phyloP scores from a whole-genome alignment of 53 echinoderm and acorn worm genomes.

The Hippasteria phrygiana region DNA sequence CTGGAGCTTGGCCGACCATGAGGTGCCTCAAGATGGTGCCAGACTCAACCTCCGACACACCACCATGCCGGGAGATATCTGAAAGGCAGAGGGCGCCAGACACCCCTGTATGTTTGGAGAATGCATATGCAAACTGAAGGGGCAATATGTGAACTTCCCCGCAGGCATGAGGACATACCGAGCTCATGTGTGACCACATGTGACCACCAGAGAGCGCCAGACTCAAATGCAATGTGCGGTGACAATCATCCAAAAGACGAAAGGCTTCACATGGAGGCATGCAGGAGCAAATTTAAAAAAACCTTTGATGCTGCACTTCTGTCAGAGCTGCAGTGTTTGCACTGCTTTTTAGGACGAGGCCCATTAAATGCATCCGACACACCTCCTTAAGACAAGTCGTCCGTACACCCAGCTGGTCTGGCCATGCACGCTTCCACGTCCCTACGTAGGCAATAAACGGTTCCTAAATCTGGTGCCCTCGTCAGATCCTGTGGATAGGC shows the following conservation, averaged over 20 bases:
- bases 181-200: background rate
- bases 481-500: too few relatives aligned
- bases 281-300: background rate
- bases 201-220: background rate
- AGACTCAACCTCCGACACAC: background rate
- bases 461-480: background rate
- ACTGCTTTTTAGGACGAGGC: background rate
- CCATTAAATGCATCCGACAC: background rate
- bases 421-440: background rate
- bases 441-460: background rate
- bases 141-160: background rate
- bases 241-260: background rate
- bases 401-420: constrained; percentile 26
- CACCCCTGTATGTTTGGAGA: background rate
- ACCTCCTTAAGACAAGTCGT: background rate
- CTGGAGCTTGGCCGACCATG: background rate
- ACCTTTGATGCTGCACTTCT: background rate
- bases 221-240: background rate
- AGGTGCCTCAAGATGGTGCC: background rate
- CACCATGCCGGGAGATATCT: background rate
- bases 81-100: background rate
- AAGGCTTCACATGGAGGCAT: background rate
- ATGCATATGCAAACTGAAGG: too few relatives aligned
- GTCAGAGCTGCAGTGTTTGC: background rate
- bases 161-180: background rate